phyloP scores from a whole-genome alignment of 2,888 invertebrate species.

The Bombyx huttoni region DNA sequence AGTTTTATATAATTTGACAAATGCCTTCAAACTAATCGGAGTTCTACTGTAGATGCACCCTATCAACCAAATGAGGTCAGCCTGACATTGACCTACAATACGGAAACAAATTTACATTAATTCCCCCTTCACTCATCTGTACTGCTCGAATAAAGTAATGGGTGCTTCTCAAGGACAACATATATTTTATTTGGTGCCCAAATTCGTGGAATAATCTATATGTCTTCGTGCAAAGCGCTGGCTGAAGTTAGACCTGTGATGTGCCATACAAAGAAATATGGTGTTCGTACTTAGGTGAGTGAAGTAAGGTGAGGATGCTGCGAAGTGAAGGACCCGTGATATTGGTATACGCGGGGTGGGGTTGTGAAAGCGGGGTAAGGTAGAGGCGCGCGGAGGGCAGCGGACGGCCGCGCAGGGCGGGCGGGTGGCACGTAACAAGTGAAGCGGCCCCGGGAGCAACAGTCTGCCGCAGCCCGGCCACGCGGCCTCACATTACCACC shows the following conservation, averaged over 20 bases:
- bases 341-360: slow-evolving; percentile 55
- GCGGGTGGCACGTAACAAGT: slow-evolving; percentile 68
- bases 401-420: slow-evolving; percentile 40
- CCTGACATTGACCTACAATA: background rate
- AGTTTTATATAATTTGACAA: background rate
- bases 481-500: slow-evolving; percentile 52
- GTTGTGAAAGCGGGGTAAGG: slow-evolving; percentile 32
- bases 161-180: background rate
- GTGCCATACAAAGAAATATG: background rate
- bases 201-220: too few species aligned
- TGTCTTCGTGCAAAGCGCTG: too few species aligned
- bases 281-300: slow-evolving; percentile 34
- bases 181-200: background rate
- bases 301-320: slow-evolving; percentile 34
- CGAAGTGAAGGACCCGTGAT: slow-evolving; percentile 55
- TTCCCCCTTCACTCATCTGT: background rate
- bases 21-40: background rate
- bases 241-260: background rate
- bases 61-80: background rate
- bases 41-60: background rate
- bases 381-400: slow-evolving; percentile 27
- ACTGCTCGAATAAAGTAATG: background rate
- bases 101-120: background rate
- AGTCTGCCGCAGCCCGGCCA: slow-evolving; percentile 71
- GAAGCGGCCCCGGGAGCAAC: slow-evolving; percentile 71